Conservation (phyloP, 2,113 vertebrate genomes). For the Phocoena sinus region DNA sequence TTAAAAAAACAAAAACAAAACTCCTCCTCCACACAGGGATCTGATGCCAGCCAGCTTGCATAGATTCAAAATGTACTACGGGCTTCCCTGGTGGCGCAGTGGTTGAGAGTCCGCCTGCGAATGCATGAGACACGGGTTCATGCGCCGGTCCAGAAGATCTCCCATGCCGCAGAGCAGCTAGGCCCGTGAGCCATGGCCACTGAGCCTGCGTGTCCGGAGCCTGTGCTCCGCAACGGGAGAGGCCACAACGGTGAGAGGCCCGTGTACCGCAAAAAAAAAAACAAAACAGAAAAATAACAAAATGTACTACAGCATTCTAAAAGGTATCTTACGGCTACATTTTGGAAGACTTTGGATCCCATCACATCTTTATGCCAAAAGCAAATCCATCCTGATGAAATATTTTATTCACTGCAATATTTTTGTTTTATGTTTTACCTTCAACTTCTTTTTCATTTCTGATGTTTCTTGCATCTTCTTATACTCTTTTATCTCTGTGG, state of each 20-base stretch:
- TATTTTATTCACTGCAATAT: slow-evolving; percentile 44
- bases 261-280: too few relatives aligned
- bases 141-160: too few relatives aligned
- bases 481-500: slow-evolving; percentile 83
- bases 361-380: slow-evolving; percentile 55
- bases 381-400: slow-evolving; percentile 57
- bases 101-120: too few relatives aligned
- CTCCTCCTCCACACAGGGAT: too few relatives aligned
- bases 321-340: slow-evolving; percentile 31
- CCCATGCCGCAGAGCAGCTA: too few relatives aligned
- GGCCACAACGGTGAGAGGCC: too few relatives aligned
- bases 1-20: not conserved
- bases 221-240: too few relatives aligned
- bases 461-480: slow-evolving; percentile 83
- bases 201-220: too few relatives aligned
- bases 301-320: slow-evolving; percentile 22
- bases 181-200: too few relatives aligned
- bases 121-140: too few relatives aligned
- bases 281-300: not conserved
- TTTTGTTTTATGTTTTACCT: slow-evolving; percentile 84
- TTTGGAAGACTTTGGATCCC: slow-evolving; percentile 37
- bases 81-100: too few relatives aligned
- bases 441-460: slow-evolving; percentile 84
- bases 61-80: not conserved
- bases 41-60: not conserved